These are phyloP conservation scores for Zaprionus inermis DNA, from an alignment of 1,140 invertebrate genomes.

Conservation along the genomic window DNA sequence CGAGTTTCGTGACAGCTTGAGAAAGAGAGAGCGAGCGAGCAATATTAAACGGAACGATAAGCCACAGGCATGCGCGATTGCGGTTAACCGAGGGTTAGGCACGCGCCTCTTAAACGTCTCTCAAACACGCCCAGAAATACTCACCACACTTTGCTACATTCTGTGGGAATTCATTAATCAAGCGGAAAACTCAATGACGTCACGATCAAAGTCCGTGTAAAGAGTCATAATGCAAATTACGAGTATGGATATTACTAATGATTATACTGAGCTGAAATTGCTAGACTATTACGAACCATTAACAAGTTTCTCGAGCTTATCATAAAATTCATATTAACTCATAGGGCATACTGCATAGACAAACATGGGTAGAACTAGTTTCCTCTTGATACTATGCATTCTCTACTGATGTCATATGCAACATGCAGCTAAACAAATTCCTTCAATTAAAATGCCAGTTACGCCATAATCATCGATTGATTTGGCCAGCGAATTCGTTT, in stretches of 20 bases:
- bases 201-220: conserved; percentile 8
- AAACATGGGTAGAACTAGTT: too few species aligned
- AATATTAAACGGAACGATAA: neutral
- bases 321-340: neutral
- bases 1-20: neutral
- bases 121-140: neutral
- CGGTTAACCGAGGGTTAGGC: neutral
- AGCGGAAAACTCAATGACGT: neutral
- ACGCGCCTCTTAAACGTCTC: neutral
- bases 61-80: conserved; percentile 40
- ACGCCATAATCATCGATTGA: conserved; percentile 54
- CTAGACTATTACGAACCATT: conserved; percentile 1
- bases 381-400: neutral
- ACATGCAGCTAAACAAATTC: conserved; percentile 35
- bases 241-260: neutral
- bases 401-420: conserved; percentile 18
- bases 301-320: neutral
- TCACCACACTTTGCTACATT: neutral
- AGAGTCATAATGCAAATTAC: neutral
- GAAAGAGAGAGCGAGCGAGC: neutral
- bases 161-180: neutral
- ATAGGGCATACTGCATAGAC: neutral
- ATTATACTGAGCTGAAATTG: neutral
- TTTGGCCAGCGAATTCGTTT: neutral
- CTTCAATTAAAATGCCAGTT: conserved; percentile 58